Base-by-base conservation (phyloP, 2,888 invertebrate species). In the Bembecia ichneumoniformis region DNA sequence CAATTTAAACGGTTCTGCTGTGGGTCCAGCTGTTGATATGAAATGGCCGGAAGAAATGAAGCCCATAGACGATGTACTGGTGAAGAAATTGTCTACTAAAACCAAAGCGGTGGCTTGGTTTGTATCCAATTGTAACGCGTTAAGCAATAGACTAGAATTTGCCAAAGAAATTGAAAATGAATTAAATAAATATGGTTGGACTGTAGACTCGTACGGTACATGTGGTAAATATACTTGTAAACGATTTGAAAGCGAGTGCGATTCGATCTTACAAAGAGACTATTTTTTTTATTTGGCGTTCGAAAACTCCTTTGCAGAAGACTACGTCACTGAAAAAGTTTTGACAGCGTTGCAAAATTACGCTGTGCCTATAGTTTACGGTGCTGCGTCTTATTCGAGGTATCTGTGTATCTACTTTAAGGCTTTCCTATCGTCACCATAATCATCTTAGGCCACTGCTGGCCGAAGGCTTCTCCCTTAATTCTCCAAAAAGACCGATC, bases 331-430 rank as follows among this genome's bases (percentile, higher is more conserved):
- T 0, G 75, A 77, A 49, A 75, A 77, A 52, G 51, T 77, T 4
- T 51, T 74, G 16, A 64, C 61, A 34, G 72, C 84, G 7, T 62
- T 87, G 43, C 80, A 89, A 58, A 87, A 89, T 68, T 80, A 89
- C 59, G 82, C 90, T 14, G 73, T 92, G 3, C 92, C 92, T 1
- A 86, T 92, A 14, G 91, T 91, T 5, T 90, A 88, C 79, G 91
- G 92, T 3, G 89, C 88, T 11, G 89, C 88, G 49, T 88, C 91
- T 69, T 91, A 91, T 67, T 69, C 63, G 14, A 68, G 74, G 74
- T 77, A 44, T n/a, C 10, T 14, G 10, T 7, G 5, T 28, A 28
- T 28, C 7, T 7, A 7, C 20, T 20, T 28, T 28, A 7, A 28
- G 20, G 7, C 3, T 3, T 28, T 28, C 7, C 20, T 28, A 28